Evolutionary conservation across 2,888 invertebrate species (phyloP).

Genomic region (Melanotus villosus): DNA sequence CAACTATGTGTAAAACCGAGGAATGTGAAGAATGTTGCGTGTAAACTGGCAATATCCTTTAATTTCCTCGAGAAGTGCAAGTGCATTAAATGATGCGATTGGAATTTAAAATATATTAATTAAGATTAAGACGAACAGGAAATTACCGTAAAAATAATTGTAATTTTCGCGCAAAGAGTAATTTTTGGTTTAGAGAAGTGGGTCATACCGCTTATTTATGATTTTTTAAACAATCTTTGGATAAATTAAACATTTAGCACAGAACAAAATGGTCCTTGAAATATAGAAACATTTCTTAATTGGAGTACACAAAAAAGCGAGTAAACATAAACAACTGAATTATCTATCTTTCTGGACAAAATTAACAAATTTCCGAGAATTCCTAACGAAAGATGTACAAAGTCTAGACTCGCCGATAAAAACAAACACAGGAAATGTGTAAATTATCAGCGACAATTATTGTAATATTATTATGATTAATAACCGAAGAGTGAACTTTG

Average conservation of each 20-base stretch:
- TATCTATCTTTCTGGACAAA: not conserved
- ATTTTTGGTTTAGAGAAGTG: too few relatives aligned
- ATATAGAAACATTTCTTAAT: too few relatives aligned
- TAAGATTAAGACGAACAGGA: not conserved
- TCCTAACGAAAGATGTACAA: not conserved
- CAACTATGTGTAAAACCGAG: not conserved
- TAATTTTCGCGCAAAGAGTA: too few relatives aligned
- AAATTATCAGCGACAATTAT: slow-evolving; percentile 7
- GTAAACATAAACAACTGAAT: not conserved
- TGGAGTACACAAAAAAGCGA: too few relatives aligned
- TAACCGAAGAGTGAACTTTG: slow-evolving; percentile 9
- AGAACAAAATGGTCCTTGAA: too few relatives aligned
- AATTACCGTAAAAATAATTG: too few relatives aligned
- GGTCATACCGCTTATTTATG: too few relatives aligned
- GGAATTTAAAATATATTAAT: slow-evolving; percentile 12
- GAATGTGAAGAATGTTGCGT: slow-evolving; percentile 10
- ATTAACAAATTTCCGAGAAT: slow-evolving; percentile 2
- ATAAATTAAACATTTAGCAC: too few relatives aligned
- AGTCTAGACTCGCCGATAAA: not conserved
- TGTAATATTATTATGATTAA: not conserved
- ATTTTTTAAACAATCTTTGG: too few relatives aligned
- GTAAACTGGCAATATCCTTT: slow-evolving; percentile 6
- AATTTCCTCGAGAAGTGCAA: slow-evolving; percentile 10
- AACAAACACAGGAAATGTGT: slow-evolving; percentile 3
- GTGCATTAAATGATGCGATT: slow-evolving; percentile 8